phyloP scores from a whole-genome alignment of 2,888 invertebrate genomes.

The Pyrrhia umbra region DNA sequence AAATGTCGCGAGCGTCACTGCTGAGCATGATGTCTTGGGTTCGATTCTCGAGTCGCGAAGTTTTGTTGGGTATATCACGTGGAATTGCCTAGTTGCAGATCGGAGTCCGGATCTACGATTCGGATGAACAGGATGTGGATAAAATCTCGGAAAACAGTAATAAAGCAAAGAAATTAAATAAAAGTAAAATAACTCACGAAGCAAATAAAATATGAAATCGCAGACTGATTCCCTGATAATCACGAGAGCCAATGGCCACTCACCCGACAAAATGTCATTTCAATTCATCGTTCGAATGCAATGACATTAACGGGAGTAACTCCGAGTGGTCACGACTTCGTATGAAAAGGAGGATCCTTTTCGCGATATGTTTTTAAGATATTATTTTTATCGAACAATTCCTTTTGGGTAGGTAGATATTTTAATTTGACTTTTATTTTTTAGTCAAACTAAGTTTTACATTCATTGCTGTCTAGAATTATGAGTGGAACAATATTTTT shows the following conservation, averaged over 20 bases:
- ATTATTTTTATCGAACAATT: conserved; percentile 47
- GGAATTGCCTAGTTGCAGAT: no score
- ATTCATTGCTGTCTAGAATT: neutral
- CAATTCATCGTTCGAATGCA: conserved; percentile 65
- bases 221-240: conserved; percentile 44
- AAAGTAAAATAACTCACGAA: conserved; percentile 7
- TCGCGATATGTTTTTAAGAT: conserved; percentile 28
- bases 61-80: no score
- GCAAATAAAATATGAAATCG: conserved; percentile 27
- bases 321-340: conserved; percentile 48
- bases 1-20: no score
- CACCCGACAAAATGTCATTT: conserved; percentile 69
- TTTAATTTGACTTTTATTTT: conserved; percentile 15
- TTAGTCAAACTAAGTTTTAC: neutral
- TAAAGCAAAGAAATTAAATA: neutral
- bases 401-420: conserved; percentile 5
- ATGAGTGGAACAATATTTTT: no score
- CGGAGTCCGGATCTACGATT: no score
- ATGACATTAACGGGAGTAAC: conserved; percentile 64
- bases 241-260: conserved; percentile 60
- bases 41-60: no score
- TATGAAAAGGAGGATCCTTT: conserved; percentile 43
- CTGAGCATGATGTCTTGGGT: no score
- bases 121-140: no score
- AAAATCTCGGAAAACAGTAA: no score